Base-by-base conservation (phyloP, 2,797 vertebrate genomes). In the Cetoscarus ocellatus region DNA sequence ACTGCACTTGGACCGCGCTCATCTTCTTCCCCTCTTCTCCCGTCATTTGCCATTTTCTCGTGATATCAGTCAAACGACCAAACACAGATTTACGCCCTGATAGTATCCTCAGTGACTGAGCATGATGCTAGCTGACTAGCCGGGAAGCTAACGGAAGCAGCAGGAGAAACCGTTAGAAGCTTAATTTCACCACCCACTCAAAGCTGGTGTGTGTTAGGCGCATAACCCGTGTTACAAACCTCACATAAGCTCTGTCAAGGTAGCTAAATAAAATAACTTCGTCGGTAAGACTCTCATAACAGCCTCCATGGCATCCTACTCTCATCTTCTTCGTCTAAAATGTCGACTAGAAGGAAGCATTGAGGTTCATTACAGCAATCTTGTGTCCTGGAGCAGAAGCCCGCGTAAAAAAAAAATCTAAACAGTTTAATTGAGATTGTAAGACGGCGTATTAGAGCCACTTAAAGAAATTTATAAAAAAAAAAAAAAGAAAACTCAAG, bases 1-100 rank as follows among this genome's bases (percentile, higher is more conserved):
- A 88, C 92, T 0, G 95, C 95, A 10, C 97, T 97, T 0, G 97
- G 96, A 0, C 97, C 96, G 2, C 93, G 91, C 7, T 94, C 94
- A 0, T 94, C 94, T 0, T 94, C 94, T 0, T 93, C 94, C 1
- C 90, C 89, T n/a, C 92, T 85, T 35, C 93, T 80, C 0, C 75
- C 79, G 8, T 94, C 91, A 0, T 94, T 94, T 58, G 92, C 80
- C 95, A 95, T 95, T 0, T 2, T 0, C 1, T 0, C 8, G 18
- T 50, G 1, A 19, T 1, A 11, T 6, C 36, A 3, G 0, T 12
- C 10, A 10, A 0, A 19, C 4, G 11, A 5, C 2, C 5, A 39
- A 48, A 12, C 19, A 13, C 7, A 18, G 43, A 6, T 1, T 3
- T 43, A 11, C 9, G 1, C 3, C n/a, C n/a, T n/a, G n/a, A n/a